A percentile compares a stretch with the other conserved stretches of the same genome.
Evolutionary conservation across 1,140 invertebrate genomes (phyloP).

Genomic region (Heliconius congener): DNA sequence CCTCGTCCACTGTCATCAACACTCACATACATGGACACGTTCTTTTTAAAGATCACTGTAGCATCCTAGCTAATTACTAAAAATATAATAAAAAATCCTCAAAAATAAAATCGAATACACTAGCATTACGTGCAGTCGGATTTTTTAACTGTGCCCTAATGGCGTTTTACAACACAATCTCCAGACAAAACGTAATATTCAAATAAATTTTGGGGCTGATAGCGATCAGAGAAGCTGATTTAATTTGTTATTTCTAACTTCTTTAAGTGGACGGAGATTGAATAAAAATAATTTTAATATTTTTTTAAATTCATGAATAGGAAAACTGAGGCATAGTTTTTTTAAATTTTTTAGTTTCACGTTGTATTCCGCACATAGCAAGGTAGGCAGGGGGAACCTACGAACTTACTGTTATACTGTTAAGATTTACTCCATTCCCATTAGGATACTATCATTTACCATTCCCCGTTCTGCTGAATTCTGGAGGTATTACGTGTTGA

Average conservation of each 20-base stretch:
- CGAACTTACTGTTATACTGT: too few species aligned
- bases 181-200: neutral
- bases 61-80: neutral
- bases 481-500: too few species aligned
- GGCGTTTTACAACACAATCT: neutral
- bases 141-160: neutral
- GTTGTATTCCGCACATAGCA: too few species aligned
- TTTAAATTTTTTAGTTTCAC: neutral
- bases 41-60: too few species aligned
- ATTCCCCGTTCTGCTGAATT: too few species aligned
- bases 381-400: too few species aligned
- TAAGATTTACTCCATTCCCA: too few species aligned
- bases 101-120: neutral
- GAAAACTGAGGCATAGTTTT: neutral
- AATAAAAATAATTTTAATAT: neutral
- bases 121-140: neutral
- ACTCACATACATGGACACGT: too few species aligned
- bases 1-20: too few species aligned
- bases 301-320: neutral
- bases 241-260: conserved; percentile 12
- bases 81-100: neutral
- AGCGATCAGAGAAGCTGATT: neutral
- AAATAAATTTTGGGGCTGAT: conserved; percentile 6
- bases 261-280: neutral
- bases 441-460: too few species aligned